Evolutionary conservation across 2,797 vertebrate genomes (phyloP).

Genomic region (Geotrypetes seraphini): DNA sequence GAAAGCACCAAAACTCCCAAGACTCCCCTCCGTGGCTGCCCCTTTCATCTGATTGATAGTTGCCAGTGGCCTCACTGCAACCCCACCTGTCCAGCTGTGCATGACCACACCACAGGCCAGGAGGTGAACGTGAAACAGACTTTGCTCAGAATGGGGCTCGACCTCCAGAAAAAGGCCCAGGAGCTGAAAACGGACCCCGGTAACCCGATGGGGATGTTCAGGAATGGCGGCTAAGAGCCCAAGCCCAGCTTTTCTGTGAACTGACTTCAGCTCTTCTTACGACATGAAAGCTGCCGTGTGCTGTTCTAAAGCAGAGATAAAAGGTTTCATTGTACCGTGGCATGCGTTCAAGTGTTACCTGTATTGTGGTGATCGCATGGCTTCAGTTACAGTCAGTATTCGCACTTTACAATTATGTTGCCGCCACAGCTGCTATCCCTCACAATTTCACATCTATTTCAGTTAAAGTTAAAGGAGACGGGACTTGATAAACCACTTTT

Average conservation of each 20-base stretch:
- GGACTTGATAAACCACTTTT: too few species aligned
- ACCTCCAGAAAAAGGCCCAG: constrained; percentile 57
- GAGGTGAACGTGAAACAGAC: constrained; percentile 67
- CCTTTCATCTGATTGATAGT: constrained; percentile 65
- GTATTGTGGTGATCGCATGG: neutral
- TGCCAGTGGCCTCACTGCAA: constrained; percentile 75
- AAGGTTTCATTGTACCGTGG: neutral
- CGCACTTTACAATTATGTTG: neutral
- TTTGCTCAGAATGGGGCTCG: constrained; percentile 62
- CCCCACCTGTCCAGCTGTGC: constrained; percentile 66
- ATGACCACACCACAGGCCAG: constrained; percentile 61
- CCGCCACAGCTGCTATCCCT: neutral
- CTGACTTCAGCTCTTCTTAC: neutral
- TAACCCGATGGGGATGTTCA: constrained; percentile 48
- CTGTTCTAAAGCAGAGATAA: too few species aligned
- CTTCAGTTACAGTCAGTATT: neutral
- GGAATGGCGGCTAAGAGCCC: constrained; percentile 56
- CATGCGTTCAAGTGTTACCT: neutral
- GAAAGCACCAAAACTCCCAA: constrained; percentile 60
- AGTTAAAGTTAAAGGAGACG: too few species aligned
- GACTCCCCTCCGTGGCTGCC: constrained; percentile 58
- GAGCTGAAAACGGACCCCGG: constrained; percentile 49
- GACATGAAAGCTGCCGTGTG: too few species aligned
- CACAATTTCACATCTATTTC: neutral
- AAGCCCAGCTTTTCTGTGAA: neutral